phyloP scores from a whole-genome alignment of 2,888 invertebrate genomes.

The Microctonus brassicae region DNA sequence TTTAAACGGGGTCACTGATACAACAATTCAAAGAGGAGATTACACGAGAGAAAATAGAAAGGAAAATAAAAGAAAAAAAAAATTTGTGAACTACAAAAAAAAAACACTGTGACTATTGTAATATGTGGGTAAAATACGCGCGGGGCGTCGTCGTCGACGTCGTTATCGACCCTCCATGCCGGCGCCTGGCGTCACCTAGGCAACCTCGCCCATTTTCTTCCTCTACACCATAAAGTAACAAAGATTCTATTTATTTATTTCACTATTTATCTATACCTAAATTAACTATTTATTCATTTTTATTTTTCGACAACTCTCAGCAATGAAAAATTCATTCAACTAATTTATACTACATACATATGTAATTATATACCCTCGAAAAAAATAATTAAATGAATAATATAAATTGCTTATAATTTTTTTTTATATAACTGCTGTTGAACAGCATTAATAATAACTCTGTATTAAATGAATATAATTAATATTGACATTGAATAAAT shows the following conservation, averaged over 20 bases:
- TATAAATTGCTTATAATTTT: neutral
- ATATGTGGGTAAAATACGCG: conserved; percentile 27
- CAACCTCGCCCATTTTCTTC: conserved; percentile 55
- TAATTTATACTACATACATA: too few species aligned
- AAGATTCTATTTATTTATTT: neutral
- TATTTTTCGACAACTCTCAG: too few species aligned
- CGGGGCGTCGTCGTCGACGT: conserved; percentile 43
- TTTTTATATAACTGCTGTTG: neutral
- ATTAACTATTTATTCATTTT: neutral
- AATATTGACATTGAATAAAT: neutral
- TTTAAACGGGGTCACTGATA: neutral
- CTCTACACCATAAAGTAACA: neutral
- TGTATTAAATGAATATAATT: neutral
- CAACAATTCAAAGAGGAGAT: neutral
- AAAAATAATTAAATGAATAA: neutral
- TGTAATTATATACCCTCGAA: neutral
- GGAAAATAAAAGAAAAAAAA: neutral
- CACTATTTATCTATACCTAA: too few species aligned
- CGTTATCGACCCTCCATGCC: conserved; percentile 61
- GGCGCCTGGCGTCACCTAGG: conserved; percentile 61
- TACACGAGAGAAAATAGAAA: neutral
- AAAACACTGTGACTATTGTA: conserved; percentile 11
- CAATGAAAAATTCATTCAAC: too few species aligned
- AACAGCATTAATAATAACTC: neutral
- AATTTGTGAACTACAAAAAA: neutral